Conservation (phyloP, 2,113 vertebrate genomes). For the Bos taurus region ARS-UCD2.0 NC_037349.1:21338501-21339000, state of each 20-base stretch:
- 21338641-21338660: not conserved
- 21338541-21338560: not conserved
- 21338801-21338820: not conserved
- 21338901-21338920: not conserved
- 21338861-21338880: not conserved
- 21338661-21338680: not conserved
- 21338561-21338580: not conserved
- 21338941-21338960: not conserved
- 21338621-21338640: not conserved
- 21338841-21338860: not conserved
- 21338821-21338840: not conserved
- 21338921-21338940: not conserved
- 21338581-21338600: not conserved
- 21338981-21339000: not conserved
- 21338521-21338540: not conserved
- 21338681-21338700: not conserved
- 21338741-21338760: not conserved
- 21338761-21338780: not conserved
- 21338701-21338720: not conserved
- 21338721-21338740: not conserved
- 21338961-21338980: not conserved
- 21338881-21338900: not conserved
- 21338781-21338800: not conserved
- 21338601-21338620: fast-evolving
- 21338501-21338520: not conserved